Percentiles rank a stretch among this genome's conserved stretches.
phyloP scores from a whole-genome alignment of 2,888 invertebrate genomes.

The Tuta absoluta region DNA sequence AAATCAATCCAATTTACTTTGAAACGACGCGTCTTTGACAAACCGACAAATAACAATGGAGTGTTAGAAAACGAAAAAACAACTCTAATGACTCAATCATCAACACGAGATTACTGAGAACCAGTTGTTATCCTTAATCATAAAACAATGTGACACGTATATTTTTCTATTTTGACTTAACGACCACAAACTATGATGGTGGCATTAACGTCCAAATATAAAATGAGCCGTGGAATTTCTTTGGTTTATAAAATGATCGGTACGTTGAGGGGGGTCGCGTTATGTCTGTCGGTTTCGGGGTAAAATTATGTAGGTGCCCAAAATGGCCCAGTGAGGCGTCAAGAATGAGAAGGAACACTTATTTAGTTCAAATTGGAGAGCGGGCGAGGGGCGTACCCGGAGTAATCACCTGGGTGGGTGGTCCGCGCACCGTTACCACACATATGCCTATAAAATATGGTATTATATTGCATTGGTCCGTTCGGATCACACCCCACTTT shows the following conservation, averaged over 20 bases:
- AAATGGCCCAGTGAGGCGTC: conserved; percentile 49
- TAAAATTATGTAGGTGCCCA: conserved; percentile 57
- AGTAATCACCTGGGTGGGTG: conserved; percentile 67
- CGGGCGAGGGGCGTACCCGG: conserved; percentile 61
- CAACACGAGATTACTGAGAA: conserved; percentile 44
- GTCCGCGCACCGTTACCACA: conserved; percentile 52
- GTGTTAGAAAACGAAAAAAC: conserved; percentile 32
- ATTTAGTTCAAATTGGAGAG: conserved; percentile 66
- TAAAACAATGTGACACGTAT: conserved; percentile 53
- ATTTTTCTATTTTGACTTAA: conserved; percentile 45
- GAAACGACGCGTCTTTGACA: conserved; percentile 31
- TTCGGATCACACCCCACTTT: conserved; percentile 64
- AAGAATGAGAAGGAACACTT: conserved; percentile 46
- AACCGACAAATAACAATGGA: conserved; percentile 32
- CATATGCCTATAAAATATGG: conserved; percentile 63
- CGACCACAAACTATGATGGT: conserved; percentile 39
- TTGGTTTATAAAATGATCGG: not conserved
- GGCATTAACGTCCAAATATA: conserved; percentile 35
- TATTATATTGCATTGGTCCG: conserved; percentile 55
- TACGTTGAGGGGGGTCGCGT: conserved; percentile 32
- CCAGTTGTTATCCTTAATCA: conserved; percentile 43
- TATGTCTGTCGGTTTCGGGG: conserved; percentile 39
- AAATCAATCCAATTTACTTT: conserved; percentile 28
- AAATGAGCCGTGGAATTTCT: conserved; percentile 36
- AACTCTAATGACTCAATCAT: conserved; percentile 46